Evolutionary conservation across 2,797 vertebrate species (phyloP), one percentile per base, ranked within the genome.

Genomic region (Sebastes dallii): DNA sequence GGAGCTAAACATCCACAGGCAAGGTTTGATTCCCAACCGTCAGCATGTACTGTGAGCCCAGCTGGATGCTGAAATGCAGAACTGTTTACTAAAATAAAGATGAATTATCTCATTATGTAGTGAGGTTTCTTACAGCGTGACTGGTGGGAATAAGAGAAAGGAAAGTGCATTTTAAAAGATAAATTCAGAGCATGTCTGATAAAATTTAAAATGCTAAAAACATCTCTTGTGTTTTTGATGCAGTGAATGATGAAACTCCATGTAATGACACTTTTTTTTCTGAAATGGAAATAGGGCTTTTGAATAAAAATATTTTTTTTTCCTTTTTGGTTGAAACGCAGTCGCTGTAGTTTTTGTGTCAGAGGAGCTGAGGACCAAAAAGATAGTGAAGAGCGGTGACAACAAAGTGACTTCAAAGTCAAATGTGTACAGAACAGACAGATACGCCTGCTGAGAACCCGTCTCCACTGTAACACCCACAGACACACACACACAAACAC

Each of bases 221-320:
- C 50, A 29, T 50, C 50, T 54, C 32, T n/a, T 32, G 20, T 67
- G 72, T 64, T 60, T 74, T 39, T 71, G 75, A 74, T 62, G 3
- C 25, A 36, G 50, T 6, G 11, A 66, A 74, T 86, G 84, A 83
- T 80, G 77, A 77, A 86, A 86, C 77, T 65, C 14, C 0, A 29
- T 20, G 81, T 39, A 83, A 86, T 42, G 27, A 52, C 25, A 1
- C 4, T 34, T 8, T 50, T 29, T 52, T 58, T 55, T 25, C 34
- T 39, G 14, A 60, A 60, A 54, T 72, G 32, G 46, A 68, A 66
- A 77, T 14, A 18, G 0, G 5, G n/a, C 32, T 60, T 66, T 24
- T 30, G 24, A 64, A 55, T 46, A 6, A 32, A 58, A n/a, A 6
- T 46, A 46, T 46, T 1, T 52, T n/a, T 68, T 69, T 18, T 22